Conservation (phyloP, 2,888 invertebrate genomes). For the Nemapogon koenigi region DNA sequence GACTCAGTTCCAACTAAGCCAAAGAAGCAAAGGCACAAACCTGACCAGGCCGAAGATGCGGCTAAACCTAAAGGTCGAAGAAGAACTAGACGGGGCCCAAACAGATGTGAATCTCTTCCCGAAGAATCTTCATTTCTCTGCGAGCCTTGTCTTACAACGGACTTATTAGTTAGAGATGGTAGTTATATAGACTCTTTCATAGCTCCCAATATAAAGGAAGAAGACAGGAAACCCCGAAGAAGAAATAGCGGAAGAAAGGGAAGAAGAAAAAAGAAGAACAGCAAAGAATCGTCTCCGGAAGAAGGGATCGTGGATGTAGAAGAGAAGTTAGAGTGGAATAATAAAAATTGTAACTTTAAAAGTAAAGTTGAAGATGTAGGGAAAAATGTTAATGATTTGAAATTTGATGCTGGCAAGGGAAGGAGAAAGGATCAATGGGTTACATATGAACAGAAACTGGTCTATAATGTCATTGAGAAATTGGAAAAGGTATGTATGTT, state of each 20-base stretch:
- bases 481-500: constrained; percentile 41
- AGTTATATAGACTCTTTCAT: constrained; percentile 50
- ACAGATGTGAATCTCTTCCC: constrained; percentile 45
- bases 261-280: constrained; percentile 42
- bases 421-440: constrained; percentile 12
- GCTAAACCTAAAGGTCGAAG: constrained; percentile 30
- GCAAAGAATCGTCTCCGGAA: constrained; percentile 20
- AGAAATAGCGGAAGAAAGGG: constrained; percentile 41
- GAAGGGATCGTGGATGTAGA: too few species aligned
- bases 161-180: constrained; percentile 38
- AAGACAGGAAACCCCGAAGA: constrained; percentile 36
- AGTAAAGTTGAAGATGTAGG: constrained; percentile 35
- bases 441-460: constrained; percentile 1
- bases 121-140: constrained; percentile 52
- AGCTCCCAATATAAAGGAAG: constrained; percentile 14
- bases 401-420: neutral
- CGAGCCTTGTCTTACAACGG: constrained; percentile 44
- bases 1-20: constrained; percentile 42
- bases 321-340: constrained; percentile 29
- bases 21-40: constrained; percentile 50
- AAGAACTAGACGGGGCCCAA: constrained; percentile 37
- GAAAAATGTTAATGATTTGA: constrained; percentile 45
- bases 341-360: constrained; percentile 19
- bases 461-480: constrained; percentile 37
- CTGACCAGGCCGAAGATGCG: constrained; percentile 43